Conservation (phyloP, 2,888 invertebrate genomes). For the Parnassius glacialis region DNA sequence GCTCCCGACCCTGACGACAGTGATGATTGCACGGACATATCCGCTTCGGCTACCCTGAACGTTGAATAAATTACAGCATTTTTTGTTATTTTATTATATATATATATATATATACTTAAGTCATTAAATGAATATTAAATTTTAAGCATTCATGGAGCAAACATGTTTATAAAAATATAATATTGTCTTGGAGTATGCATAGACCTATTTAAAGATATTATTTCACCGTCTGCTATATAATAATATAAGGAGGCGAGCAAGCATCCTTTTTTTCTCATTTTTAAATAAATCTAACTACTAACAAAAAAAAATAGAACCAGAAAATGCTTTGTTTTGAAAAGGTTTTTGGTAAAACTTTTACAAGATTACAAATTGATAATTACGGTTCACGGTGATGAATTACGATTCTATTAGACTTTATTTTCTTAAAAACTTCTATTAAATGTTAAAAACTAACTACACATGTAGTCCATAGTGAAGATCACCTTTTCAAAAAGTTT, state of each 20-base stretch:
- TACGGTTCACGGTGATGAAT: not conserved
- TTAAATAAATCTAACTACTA: not conserved
- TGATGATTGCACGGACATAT: slow-evolving; percentile 24
- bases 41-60: slow-evolving; percentile 31
- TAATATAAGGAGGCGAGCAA: not conserved
- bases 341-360: too few relatives aligned
- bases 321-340: not conserved
- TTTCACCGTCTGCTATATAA: not conserved
- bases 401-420: not conserved
- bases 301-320: not conserved
- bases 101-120: too few relatives aligned
- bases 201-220: not conserved
- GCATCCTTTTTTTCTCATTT: not conserved
- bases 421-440: not conserved
- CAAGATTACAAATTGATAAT: not conserved
- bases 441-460: too few relatives aligned
- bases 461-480: too few relatives aligned
- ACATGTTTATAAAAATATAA: not conserved
- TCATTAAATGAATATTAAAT: not conserved
- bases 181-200: not conserved
- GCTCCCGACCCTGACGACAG: slow-evolving; percentile 28
- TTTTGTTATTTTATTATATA: too few relatives aligned
- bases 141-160: not conserved
- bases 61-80: too few relatives aligned
- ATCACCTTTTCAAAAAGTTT: slow-evolving; percentile 13